A percentile compares a stretch with the other conserved stretches of the same genome.
These are phyloP conservation scores for Dendrolimus punctatus DNA, from an alignment of 1,140 invertebrate genomes.

Conservation along the genomic window DNA sequence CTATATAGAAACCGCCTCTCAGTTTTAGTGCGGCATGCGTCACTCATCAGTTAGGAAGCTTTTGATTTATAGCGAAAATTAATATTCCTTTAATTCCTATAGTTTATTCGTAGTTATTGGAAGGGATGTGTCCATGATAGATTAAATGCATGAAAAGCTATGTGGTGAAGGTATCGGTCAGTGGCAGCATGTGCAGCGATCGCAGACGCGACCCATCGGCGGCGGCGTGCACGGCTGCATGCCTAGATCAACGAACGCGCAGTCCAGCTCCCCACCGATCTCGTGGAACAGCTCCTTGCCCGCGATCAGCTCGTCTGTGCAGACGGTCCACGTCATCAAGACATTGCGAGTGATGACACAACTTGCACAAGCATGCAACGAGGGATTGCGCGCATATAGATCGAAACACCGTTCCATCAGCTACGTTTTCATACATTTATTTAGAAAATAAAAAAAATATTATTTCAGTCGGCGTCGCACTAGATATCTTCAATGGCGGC, in stretches of 20 bases:
- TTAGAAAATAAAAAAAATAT: slow-evolving; percentile 29
- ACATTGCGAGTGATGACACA: slow-evolving; percentile 9
- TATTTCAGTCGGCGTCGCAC: slow-evolving; percentile 1
- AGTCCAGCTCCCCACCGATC: slow-evolving; percentile 97
- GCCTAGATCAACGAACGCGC: slow-evolving; percentile 92
- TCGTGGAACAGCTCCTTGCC: slow-evolving; percentile 98
- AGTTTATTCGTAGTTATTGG: neutral
- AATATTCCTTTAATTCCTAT: slow-evolving; percentile 3
- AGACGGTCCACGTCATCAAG: slow-evolving; percentile 32
- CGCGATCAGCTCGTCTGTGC: slow-evolving; percentile 95
- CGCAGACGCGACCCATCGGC: slow-evolving; percentile 26
- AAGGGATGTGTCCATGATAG: neutral
- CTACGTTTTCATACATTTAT: slow-evolving; percentile 47
- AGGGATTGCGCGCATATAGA: neutral
- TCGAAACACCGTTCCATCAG: slow-evolving; percentile 54
- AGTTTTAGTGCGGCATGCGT: slow-evolving; percentile 25
- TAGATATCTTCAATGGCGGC: too few relatives aligned
- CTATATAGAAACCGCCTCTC: slow-evolving; percentile 7
- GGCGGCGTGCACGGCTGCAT: slow-evolving; percentile 26
- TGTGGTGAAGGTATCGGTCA: slow-evolving; percentile 21
- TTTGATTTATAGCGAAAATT: slow-evolving; percentile 3
- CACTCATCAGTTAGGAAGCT: slow-evolving; percentile 15
- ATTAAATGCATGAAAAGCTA: slow-evolving; percentile 9
- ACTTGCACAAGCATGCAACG: slow-evolving; percentile 34
- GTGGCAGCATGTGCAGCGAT: slow-evolving; percentile 58